Percentiles rank a stretch among this genome's conserved stretches.
phyloP scores from a whole-genome alignment of 1,140 invertebrate genomes.

The Aphis craccivora region DNA sequence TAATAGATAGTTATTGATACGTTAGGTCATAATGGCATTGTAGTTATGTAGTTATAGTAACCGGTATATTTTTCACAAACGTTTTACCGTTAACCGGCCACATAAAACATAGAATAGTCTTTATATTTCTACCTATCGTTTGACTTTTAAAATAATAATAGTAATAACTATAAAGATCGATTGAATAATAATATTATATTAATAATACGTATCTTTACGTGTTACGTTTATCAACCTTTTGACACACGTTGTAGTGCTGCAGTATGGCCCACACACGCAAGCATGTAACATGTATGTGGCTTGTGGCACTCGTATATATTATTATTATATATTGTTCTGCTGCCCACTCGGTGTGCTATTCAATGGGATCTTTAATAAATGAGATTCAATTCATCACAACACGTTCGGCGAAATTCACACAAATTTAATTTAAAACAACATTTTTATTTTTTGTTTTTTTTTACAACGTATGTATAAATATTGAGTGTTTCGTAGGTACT shows the following conservation, averaged over 20 bases:
- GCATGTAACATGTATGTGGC: no score
- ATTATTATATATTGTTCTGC: constrained; percentile 12
- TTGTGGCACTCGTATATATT: not conserved
- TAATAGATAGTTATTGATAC: not conserved
- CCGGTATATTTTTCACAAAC: not conserved
- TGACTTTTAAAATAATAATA: not conserved
- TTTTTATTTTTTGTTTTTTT: not conserved
- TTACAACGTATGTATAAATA: not conserved
- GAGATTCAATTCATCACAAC: not conserved
- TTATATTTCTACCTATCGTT: not conserved
- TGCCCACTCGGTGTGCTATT: not conserved
- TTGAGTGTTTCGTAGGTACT: not conserved
- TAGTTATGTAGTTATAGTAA: not conserved
- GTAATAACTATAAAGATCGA: not conserved
- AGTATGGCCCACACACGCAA: not conserved
- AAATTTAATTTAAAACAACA: constrained; percentile 38
- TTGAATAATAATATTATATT: not conserved
- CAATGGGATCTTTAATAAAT: not conserved
- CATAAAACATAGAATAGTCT: not conserved
- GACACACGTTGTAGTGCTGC: no score
- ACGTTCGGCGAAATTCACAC: not conserved
- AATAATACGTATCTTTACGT: not conserved
- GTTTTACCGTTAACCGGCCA: not conserved
- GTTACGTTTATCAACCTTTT: not conserved
- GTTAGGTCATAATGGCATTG: not conserved